These are phyloP conservation scores for Spodoptera littoralis DNA, from an alignment of 2,888 invertebrate genomes.

Conservation along the genomic window DNA sequence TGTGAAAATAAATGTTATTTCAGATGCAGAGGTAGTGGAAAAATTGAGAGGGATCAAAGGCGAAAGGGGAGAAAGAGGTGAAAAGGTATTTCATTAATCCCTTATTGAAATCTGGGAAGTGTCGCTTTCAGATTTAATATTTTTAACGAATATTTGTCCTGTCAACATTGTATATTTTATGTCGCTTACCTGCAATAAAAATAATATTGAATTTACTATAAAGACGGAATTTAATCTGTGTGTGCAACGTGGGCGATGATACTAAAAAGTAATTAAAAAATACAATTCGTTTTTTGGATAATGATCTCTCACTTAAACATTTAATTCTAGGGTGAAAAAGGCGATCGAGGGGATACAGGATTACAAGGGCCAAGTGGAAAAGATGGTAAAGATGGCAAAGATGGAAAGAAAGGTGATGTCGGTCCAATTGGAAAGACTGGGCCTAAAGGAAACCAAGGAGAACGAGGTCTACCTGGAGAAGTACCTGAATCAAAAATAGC, in stretches of 20 bases:
- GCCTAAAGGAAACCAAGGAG: constrained; percentile 90
- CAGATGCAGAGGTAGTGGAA: constrained; percentile 71
- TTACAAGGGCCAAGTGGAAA: constrained; percentile 68
- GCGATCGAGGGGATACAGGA: constrained; percentile 91
- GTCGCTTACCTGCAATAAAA: too few species aligned
- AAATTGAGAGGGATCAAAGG: constrained; percentile 74
- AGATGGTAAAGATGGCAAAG: constrained; percentile 87
- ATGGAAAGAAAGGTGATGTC: constrained; percentile 89
- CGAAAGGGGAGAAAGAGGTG: constrained; percentile 67
- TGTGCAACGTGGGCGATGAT: too few species aligned
- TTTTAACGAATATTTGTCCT: background rate
- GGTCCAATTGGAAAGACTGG: constrained; percentile 68
- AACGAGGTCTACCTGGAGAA: constrained; percentile 61
- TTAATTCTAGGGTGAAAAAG: constrained; percentile 89
- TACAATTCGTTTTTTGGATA: too few species aligned
- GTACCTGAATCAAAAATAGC: constrained; percentile 61
- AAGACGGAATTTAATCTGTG: too few species aligned
- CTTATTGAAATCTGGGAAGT: constrained; percentile 28
- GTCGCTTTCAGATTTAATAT: background rate
- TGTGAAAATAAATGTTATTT: constrained; percentile 13
- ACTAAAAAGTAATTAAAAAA: too few species aligned
- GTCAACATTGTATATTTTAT: background rate
- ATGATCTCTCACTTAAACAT: constrained; percentile 11
- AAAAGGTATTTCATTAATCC: constrained; percentile 64
- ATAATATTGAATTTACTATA: too few species aligned